These are phyloP conservation scores for Callimorpha dominula DNA, from an alignment of 2,888 invertebrate genomes.

Conservation along the genomic window DNA sequence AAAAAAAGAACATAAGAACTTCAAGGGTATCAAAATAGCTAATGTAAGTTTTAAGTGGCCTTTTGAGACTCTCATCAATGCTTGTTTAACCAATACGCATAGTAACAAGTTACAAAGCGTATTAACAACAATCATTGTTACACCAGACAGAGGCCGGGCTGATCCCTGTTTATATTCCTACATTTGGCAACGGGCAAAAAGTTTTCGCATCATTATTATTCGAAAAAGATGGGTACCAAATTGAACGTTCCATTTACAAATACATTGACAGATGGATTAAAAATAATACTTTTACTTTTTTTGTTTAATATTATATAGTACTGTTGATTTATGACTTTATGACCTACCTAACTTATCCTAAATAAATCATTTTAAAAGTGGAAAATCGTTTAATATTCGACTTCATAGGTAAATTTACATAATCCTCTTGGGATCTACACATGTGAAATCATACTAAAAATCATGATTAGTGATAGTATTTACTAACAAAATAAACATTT, in stretches of 20 bases:
- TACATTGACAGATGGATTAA: not conserved
- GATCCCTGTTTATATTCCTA: not conserved
- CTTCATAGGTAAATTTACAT: not conserved
- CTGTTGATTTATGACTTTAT: not conserved
- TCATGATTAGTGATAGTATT: not conserved
- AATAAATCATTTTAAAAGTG: not conserved
- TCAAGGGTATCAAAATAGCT: not conserved
- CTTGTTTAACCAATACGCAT: not conserved
- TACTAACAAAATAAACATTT: constrained; percentile 26
- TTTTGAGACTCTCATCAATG: not conserved
- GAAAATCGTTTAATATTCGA: too few relatives aligned
- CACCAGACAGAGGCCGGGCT: not conserved
- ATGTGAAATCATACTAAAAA: not conserved
- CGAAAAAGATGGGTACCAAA: not conserved
- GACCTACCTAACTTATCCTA: not conserved
- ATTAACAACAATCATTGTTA: not conserved
- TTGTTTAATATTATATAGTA: too few relatives aligned
- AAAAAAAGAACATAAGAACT: not conserved
- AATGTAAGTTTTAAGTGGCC: not conserved
- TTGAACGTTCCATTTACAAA: not conserved
- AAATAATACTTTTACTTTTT: too few relatives aligned
- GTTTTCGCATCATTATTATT: not conserved
- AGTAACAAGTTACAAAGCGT: not conserved
- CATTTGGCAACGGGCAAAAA: not conserved
- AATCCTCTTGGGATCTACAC: not conserved